Base-by-base conservation (phyloP, 2,113 vertebrate genomes). In the Nipponia nippon region DNA sequence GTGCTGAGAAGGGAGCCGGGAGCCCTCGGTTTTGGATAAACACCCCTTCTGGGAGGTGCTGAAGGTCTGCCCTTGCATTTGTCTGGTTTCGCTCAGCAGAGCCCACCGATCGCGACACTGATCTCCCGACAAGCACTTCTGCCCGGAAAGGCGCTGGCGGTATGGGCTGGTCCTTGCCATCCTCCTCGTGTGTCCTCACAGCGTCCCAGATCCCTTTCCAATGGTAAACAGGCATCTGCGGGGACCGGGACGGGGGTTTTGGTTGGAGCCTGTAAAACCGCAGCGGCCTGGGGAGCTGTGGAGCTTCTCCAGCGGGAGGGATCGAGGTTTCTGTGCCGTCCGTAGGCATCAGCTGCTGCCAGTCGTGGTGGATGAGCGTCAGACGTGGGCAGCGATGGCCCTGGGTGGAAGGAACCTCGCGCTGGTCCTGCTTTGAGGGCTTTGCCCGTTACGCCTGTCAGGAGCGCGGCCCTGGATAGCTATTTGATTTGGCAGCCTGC, bases 311-410 rank as follows among this genome's bases (percentile, higher is more conserved):
- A 7, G 21, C 1, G 11, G 66, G 76, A 77, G 55, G 66, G 73
- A 40, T 27, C 0, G 3, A 86, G 58, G 52, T 72, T 94, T 92
- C 83, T 89, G 44, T 71, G 66, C 0, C 2, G 83, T 94, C 72
- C 2, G 3, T 56, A 73, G 91, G 85, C 69, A 77, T 96, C 96
- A 95, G 97, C 95, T 97, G 96, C 94, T 95, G 86, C 93, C 94
- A 38, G 93, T 97, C 93, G 0, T 27, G 69, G 58, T 23, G 75
- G 47, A 96, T 96, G 89, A 92, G 73, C 62, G 3, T 96, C 95
- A 94, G 73, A 14, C 2, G 0, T 4, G 34, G 84, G 75, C 81
- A 53, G 82, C 8, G 7, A 17, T 71, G 85, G 88, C 94, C 85
- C 55, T 85, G 87, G 71, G 78, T 93, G 58, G 65, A 73, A 66